These are phyloP conservation scores for Rhodeus uyekii DNA, from an alignment of 2,797 vertebrate genomes.

Conservation along the genomic window DNA sequence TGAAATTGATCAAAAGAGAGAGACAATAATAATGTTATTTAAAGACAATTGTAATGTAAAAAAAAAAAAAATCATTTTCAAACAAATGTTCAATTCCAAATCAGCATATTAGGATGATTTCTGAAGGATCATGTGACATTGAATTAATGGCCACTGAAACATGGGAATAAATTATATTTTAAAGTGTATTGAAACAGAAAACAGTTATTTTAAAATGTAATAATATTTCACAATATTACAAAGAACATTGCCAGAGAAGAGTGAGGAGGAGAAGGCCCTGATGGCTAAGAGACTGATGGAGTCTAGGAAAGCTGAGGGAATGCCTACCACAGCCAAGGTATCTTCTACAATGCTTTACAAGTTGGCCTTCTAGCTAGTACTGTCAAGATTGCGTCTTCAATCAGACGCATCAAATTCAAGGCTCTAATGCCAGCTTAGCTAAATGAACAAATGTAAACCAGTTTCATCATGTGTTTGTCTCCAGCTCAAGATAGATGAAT, in stretches of 20 bases:
- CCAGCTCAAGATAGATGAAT: constrained; percentile 96
- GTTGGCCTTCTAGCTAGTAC: not conserved
- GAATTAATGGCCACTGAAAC: too few species aligned
- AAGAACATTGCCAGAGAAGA: constrained; percentile 87
- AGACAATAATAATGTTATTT: too few species aligned
- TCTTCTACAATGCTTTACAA: constrained; percentile 23
- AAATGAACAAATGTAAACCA: not conserved
- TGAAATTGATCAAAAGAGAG: not conserved
- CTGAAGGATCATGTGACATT: not conserved
- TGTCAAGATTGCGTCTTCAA: not conserved
- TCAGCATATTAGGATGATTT: not conserved
- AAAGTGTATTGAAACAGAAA: not conserved
- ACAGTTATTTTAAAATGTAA: not conserved
- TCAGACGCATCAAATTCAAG: not conserved
- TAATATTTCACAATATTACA: not conserved
- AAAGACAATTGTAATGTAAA: not conserved
- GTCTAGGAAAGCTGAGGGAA: constrained; percentile 90
- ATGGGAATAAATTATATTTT: not conserved
- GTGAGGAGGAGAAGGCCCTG: constrained; percentile 87
- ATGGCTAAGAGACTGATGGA: constrained; percentile 90
- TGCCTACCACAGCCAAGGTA: constrained; percentile 96
- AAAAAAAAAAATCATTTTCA: not conserved
- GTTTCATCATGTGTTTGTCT: constrained; percentile 26
- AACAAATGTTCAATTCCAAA: not conserved
- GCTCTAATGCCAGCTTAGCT: not conserved